A percentile compares a stretch with the other conserved stretches of the same genome.
Evolutionary conservation across 2,797 vertebrate genomes (phyloP).

Genomic region (Tachyglossus aculeatus): DNA sequence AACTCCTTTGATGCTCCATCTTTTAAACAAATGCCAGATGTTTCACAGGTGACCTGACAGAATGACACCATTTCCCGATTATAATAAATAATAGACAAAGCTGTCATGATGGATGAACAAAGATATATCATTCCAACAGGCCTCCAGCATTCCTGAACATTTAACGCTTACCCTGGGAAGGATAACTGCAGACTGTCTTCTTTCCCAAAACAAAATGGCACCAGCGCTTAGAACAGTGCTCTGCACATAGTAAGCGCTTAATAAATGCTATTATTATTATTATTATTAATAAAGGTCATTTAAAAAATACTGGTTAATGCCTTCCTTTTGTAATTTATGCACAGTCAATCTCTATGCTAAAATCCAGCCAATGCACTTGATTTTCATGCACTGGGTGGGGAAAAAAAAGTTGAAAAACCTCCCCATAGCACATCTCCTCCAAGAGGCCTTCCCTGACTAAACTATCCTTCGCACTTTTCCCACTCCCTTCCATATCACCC

Average conservation of each 20-base stretch:
- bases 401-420: too few relatives aligned
- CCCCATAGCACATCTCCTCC: too few relatives aligned
- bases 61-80: slow-evolving; percentile 51
- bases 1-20: slow-evolving; percentile 43
- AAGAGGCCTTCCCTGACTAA: too few relatives aligned
- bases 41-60: slow-evolving; percentile 68
- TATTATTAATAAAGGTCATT: neutral
- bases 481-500: too few relatives aligned
- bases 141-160: slow-evolving; percentile 52
- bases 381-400: too few relatives aligned
- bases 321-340: neutral
- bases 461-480: too few relatives aligned
- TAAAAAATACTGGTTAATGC: neutral
- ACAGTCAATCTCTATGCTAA: too few relatives aligned
- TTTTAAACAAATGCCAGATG: slow-evolving; percentile 69
- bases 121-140: slow-evolving; percentile 36
- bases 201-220: neutral
- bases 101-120: slow-evolving; percentile 38
- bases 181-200: neutral
- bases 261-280: neutral
- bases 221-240: neutral
- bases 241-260: neutral
- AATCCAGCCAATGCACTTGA: too few relatives aligned
- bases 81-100: slow-evolving; percentile 64
- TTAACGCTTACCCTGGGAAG: slow-evolving; percentile 61